A percentile compares a stretch with the other conserved stretches of the same genome.
phyloP scores from a whole-genome alignment of 2,797 vertebrate species.

The Ctenopoma kingsleyae region DNA sequence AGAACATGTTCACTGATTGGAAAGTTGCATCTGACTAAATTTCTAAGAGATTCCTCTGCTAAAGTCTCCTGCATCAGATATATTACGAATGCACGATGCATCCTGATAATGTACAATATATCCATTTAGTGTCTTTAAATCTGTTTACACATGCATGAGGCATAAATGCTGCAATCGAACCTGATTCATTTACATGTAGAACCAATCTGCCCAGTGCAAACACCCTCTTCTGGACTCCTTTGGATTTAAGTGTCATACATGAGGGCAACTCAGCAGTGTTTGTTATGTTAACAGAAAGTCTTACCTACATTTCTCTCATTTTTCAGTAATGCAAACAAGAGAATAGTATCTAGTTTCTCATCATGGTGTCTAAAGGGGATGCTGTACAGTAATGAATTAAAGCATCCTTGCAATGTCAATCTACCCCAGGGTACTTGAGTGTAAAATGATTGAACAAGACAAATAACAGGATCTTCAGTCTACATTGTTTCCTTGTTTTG shows the following conservation, averaged over 20 bases:
- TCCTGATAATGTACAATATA: background rate
- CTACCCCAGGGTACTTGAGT: conserved; percentile 15
- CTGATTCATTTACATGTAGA: background rate
- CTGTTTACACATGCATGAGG: background rate
- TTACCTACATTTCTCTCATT: background rate
- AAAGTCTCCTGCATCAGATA: background rate
- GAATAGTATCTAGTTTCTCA: background rate
- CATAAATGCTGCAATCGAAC: background rate
- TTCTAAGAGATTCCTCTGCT: conserved; percentile 15
- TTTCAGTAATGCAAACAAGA: background rate
- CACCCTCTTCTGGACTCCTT: background rate
- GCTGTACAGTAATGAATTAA: conserved; percentile 6
- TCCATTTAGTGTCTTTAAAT: background rate
- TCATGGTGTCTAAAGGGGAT: background rate
- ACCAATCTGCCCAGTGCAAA: background rate
- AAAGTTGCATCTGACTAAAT: conserved; percentile 39
- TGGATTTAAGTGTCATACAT: background rate
- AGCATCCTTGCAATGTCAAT: conserved; percentile 9
- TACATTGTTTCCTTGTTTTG: conserved; percentile 45
- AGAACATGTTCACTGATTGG: conserved; percentile 35
- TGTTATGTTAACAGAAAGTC: background rate
- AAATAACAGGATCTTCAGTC: conserved; percentile 37
- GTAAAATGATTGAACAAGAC: conserved; percentile 23
- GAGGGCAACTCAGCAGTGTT: background rate
- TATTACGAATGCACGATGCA: background rate